Conservation (phyloP, 2,113 vertebrate genomes). For the Rhinogobius similis region DNA sequence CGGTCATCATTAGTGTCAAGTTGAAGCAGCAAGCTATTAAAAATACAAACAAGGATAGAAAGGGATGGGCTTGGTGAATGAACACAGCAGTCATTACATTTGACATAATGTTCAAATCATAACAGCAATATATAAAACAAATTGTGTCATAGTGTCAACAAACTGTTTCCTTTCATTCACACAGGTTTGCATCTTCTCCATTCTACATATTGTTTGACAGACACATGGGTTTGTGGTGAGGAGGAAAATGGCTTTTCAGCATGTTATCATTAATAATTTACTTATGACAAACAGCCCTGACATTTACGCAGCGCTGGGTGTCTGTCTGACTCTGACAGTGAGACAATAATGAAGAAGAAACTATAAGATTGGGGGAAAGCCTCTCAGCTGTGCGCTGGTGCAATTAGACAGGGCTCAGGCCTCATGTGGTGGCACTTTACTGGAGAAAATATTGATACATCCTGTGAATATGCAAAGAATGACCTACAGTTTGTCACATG, state of each 20-base stretch:
- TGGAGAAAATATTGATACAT: constrained; percentile 29
- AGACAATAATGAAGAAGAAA: constrained; percentile 61
- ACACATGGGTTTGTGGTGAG: constrained; percentile 48
- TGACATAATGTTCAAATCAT: neutral
- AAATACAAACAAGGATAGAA: constrained; percentile 3
- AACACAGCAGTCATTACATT: constrained; percentile 3
- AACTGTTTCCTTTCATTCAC: constrained; percentile 19
- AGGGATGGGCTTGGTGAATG: neutral
- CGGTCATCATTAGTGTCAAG: constrained; percentile 31
- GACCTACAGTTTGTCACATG: constrained; percentile 29
- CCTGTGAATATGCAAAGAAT: constrained; percentile 13
- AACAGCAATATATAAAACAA: constrained; percentile 28
- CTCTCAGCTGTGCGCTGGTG: constrained; percentile 35
- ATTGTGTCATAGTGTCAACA: constrained; percentile 10
- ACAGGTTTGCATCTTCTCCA: neutral
- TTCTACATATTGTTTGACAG: constrained; percentile 42
- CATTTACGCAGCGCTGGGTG: constrained; percentile 71
- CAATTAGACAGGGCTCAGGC: constrained; percentile 53
- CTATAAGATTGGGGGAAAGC: constrained; percentile 29
- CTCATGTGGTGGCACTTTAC: constrained; percentile 30
- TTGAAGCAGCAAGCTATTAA: constrained; percentile 15
- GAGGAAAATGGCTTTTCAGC: constrained; percentile 74
- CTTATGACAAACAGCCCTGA: constrained; percentile 76
- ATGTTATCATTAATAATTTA: constrained; percentile 80
- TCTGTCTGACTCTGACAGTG: constrained; percentile 57